Percentiles rank a stretch among this genome's conserved stretches.
Conservation (phyloP, 2,113 vertebrate species). For the Pogona vitticeps region DNA sequence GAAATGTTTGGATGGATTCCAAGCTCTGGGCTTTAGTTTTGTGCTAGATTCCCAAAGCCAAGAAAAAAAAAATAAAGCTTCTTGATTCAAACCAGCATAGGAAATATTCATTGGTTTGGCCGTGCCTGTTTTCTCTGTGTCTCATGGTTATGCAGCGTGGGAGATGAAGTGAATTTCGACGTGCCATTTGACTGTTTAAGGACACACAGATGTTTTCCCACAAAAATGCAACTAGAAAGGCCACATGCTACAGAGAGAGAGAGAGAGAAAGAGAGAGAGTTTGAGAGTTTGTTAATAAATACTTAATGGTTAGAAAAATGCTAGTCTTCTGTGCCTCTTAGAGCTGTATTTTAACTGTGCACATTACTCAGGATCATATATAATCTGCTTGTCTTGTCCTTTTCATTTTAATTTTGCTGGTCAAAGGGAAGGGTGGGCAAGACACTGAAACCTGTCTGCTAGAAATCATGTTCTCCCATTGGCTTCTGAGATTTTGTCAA, state of each 20-base stretch:
- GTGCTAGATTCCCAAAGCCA: not conserved
- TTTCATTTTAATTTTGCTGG: not conserved
- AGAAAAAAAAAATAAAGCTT: not conserved
- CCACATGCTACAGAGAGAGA: not conserved
- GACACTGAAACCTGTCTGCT: not conserved
- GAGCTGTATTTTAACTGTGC: not conserved
- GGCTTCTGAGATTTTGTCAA: not conserved
- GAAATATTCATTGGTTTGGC: not conserved
- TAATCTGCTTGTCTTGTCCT: not conserved
- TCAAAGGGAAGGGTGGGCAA: not conserved
- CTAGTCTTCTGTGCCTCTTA: not conserved
- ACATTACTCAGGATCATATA: not conserved
- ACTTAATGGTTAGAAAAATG: too few relatives aligned
- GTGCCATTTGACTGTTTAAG: not conserved
- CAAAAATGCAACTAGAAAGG: not conserved
- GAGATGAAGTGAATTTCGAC: not conserved
- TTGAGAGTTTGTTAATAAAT: too few relatives aligned
- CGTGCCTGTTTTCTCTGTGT: not conserved
- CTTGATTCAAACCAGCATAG: not conserved
- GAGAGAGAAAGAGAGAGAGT: not conserved
- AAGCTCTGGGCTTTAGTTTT: not conserved
- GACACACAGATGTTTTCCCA: not conserved
- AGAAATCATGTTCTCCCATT: not conserved
- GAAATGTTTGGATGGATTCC: not conserved
- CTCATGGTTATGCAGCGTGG: too few relatives aligned